These are phyloP conservation scores for Sinonovacula constricta DNA, from an alignment of 1,140 invertebrate genomes.

Conservation along the genomic window DNA sequence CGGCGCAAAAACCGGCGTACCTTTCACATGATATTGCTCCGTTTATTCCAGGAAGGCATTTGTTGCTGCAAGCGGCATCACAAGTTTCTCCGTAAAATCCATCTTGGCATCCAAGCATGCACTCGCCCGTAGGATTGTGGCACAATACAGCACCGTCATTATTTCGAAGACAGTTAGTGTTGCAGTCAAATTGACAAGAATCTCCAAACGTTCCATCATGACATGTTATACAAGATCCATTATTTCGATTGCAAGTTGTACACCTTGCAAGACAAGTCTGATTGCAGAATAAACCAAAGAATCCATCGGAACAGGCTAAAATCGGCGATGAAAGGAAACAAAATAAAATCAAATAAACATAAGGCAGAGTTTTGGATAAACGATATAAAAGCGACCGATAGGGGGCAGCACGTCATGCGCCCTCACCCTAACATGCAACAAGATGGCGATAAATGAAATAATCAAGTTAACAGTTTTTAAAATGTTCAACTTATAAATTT, in stretches of 20 bases:
- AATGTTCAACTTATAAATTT: no score
- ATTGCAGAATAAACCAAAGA: conserved; percentile 24
- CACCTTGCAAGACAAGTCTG: conserved; percentile 9
- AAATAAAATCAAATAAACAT: neutral
- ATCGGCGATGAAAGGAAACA: neutral
- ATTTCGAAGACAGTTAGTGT: neutral
- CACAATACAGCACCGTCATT: neutral
- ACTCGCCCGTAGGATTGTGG: conserved; percentile 2
- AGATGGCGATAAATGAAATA: no score
- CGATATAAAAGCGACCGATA: no score
- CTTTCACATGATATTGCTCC: neutral
- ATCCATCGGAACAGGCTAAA: conserved; percentile 14
- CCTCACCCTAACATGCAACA: no score
- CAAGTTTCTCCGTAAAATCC: conserved; percentile 20
- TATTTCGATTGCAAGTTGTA: conserved; percentile 7
- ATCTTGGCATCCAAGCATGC: conserved; percentile 13
- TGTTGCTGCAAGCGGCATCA: neutral
- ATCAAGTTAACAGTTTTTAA: no score
- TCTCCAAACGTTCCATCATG: conserved; percentile 17
- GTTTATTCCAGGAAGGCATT: neutral
- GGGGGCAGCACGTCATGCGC: no score
- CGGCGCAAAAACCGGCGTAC: conserved; percentile 5
- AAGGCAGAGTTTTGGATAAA: no score
- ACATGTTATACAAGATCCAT: conserved; percentile 18
- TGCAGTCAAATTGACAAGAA: conserved; percentile 15